These are phyloP conservation scores for Brachionus asplanchnoidis DNA, from an alignment of 1,140 invertebrate species.

Conservation along the genomic window DNA sequence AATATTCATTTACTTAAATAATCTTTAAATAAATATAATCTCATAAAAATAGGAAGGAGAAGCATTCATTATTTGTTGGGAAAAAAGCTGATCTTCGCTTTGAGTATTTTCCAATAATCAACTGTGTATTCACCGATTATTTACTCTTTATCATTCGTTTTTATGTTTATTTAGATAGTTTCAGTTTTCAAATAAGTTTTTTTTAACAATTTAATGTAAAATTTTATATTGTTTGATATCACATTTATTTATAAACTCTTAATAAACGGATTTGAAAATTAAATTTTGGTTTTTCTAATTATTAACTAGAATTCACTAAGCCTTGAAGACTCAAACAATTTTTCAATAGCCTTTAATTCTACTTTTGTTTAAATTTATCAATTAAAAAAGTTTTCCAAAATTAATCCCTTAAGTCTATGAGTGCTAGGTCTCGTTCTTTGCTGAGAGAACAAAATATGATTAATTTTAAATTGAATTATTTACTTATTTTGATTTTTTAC, in stretches of 20 bases:
- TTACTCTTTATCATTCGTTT: not conserved
- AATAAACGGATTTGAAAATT: not conserved
- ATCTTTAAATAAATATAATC: conserved; percentile 35
- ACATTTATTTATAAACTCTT: not conserved
- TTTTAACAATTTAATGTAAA: conserved; percentile 22
- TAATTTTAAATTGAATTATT: too few species aligned
- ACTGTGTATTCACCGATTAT: conserved; percentile 17
- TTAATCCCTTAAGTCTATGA: not conserved
- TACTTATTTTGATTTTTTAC: too few species aligned
- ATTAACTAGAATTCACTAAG: not conserved
- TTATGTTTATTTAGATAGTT: conserved; percentile 16
- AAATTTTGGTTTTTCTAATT: not conserved
- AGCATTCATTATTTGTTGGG: not conserved
- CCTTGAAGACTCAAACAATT: not conserved
- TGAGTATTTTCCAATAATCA: not conserved
- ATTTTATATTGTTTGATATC: not conserved
- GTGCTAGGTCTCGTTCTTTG: too few species aligned
- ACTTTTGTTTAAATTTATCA: not conserved
- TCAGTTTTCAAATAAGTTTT: conserved; percentile 17
- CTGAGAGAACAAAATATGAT: too few species aligned
- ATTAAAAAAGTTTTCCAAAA: not conserved
- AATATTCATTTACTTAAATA: not conserved
- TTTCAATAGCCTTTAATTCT: not conserved
- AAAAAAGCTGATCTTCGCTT: conserved; percentile 9
- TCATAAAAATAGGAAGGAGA: not conserved